Conservation (phyloP, 2,888 invertebrate species). For the Eilema griseolum region DNA sequence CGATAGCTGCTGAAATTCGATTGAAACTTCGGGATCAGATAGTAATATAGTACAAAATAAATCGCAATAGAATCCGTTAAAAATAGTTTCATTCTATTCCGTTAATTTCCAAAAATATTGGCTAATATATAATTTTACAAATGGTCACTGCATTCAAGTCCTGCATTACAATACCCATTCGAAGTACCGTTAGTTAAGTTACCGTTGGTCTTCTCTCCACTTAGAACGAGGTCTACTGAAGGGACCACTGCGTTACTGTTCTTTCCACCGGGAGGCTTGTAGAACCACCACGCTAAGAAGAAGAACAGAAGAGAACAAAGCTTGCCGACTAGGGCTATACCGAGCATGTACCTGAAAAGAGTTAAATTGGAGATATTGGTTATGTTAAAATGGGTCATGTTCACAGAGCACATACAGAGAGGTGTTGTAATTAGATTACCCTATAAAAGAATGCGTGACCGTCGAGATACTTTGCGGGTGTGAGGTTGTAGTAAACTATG, state of each 20-base stretch:
- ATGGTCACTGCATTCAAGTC: conserved; percentile 80
- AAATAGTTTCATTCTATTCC: background rate
- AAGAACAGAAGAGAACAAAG: conserved; percentile 90
- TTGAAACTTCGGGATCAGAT: no score
- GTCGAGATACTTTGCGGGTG: no score
- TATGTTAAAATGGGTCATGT: background rate
- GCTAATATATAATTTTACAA: conserved; percentile 63
- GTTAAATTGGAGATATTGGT: background rate
- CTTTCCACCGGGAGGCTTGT: conserved; percentile 88
- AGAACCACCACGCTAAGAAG: conserved; percentile 92
- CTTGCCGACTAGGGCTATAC: conserved; percentile 91
- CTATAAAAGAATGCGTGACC: no score
- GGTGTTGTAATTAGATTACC: no score
- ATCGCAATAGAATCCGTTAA: background rate
- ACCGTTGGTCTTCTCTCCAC: conserved; percentile 68
- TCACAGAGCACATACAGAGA: no score
- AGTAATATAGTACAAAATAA: background rate
- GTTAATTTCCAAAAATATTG: background rate
- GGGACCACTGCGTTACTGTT: conserved; percentile 72
- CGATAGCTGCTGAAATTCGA: no score
- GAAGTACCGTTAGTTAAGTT: conserved; percentile 57
- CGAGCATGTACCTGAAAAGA: conserved; percentile 89
- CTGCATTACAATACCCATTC: conserved; percentile 81
- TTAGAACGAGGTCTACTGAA: conserved; percentile 72
- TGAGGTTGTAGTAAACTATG: no score